A percentile compares a stretch with the other conserved stretches of the same genome.
Evolutionary conservation across 1,140 invertebrate species (phyloP).

Genomic region (Trigoniulus corallinus): DNA sequence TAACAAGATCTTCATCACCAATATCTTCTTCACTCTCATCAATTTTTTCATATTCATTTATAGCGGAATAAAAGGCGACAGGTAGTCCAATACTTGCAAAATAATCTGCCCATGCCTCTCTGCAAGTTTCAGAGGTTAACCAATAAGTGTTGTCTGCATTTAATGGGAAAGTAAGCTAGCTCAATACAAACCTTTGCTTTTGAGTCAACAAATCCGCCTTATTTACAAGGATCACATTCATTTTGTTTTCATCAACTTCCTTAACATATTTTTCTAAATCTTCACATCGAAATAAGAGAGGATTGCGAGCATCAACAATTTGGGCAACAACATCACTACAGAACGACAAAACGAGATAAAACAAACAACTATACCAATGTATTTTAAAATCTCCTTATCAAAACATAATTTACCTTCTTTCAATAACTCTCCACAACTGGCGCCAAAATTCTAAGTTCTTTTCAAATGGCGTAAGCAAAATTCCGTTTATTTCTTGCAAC

Average conservation of each 20-base stretch:
- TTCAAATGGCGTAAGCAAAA: conserved; percentile 90
- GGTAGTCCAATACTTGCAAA: conserved; percentile 48
- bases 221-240: conserved; percentile 77
- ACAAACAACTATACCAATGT: too few species aligned
- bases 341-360: conserved; percentile 6
- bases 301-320: conserved; percentile 94
- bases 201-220: conserved; percentile 88
- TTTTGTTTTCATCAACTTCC: conserved; percentile 59
- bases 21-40: conserved; percentile 17
- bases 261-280: conserved; percentile 89
- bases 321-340: conserved; percentile 88
- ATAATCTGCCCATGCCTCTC: conserved; percentile 65
- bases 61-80: conserved; percentile 72
- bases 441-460: conserved; percentile 97
- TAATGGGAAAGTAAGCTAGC: background rate
- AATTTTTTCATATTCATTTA: conserved; percentile 27
- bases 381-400: conserved; percentile 5
- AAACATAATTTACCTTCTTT: conserved; percentile 43
- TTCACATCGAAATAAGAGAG: conserved; percentile 77
- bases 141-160: background rate
- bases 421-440: conserved; percentile 94
- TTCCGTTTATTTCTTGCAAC: conserved; percentile 59
- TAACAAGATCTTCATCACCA: conserved; percentile 10
- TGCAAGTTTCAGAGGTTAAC: background rate
- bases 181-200: conserved; percentile 43